These are phyloP conservation scores for Eumacrocentrus americanus DNA, from an alignment of 2,888 invertebrate genomes.

Conservation along the genomic window DNA sequence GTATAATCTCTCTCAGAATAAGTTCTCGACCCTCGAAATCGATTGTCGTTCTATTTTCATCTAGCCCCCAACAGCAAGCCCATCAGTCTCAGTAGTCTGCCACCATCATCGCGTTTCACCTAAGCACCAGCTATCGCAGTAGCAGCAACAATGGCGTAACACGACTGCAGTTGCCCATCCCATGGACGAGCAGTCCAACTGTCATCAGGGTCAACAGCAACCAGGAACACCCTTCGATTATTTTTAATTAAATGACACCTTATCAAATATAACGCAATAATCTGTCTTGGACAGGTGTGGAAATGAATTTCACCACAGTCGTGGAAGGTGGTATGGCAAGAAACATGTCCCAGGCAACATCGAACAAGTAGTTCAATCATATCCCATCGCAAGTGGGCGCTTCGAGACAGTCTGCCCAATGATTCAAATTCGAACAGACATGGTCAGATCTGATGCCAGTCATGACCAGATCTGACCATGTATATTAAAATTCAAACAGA, in stretches of 20 bases:
- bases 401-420: constrained; percentile 91
- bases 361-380: constrained; percentile 64
- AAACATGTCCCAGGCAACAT: constrained; percentile 59
- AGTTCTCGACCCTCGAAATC: constrained; percentile 52
- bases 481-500: too few relatives aligned
- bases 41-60: constrained; percentile 39
- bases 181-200: constrained; percentile 52
- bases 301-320: constrained; percentile 73
- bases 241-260: constrained; percentile 84
- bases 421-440: too few relatives aligned
- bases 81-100: constrained; percentile 49
- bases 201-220: constrained; percentile 50
- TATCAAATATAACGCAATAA: constrained; percentile 70
- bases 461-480: too few relatives aligned
- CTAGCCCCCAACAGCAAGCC: constrained; percentile 40
- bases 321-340: constrained; percentile 65
- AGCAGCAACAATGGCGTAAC: constrained; percentile 47
- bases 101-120: constrained; percentile 46
- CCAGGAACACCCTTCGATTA: constrained; percentile 74
- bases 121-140: constrained; percentile 51
- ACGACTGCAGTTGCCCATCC: constrained; percentile 45
- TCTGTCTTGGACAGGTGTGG: constrained; percentile 69
- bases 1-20: too few relatives aligned
- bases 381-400: constrained; percentile 75
- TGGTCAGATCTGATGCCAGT: too few relatives aligned